Percentiles rank a stretch among this genome's conserved stretches.
Conservation (phyloP, 2,888 invertebrate species). For the Drosophila vallismaia region DNA sequence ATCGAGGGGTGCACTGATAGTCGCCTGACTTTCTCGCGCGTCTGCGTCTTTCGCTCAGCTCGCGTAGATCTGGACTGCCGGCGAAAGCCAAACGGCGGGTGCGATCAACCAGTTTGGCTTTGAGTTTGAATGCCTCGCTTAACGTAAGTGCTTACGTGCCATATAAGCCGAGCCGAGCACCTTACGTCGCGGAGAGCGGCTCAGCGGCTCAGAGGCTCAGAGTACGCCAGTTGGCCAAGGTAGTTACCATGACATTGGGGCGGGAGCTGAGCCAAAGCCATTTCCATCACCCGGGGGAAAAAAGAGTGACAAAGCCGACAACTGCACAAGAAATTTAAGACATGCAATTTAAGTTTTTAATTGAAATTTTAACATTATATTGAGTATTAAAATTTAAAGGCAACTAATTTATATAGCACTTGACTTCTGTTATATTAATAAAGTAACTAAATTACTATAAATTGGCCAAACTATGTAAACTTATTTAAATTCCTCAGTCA, state of each 20-base stretch:
- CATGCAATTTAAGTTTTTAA: neutral
- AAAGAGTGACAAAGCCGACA: neutral
- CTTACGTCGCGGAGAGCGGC: slow-evolving; percentile 28
- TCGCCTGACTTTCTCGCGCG: slow-evolving; percentile 29
- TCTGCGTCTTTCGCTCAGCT: slow-evolving; percentile 63
- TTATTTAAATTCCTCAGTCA: neutral
- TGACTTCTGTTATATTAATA: too few relatives aligned
- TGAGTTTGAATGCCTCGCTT: slow-evolving; percentile 12
- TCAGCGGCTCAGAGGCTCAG: slow-evolving; percentile 18
- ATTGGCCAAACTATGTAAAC: neutral
- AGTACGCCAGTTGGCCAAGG: slow-evolving; percentile 35
- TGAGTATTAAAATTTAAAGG: neutral
- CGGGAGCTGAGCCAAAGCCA: neutral
- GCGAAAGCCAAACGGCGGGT: slow-evolving; percentile 74
- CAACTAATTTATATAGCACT: neutral
- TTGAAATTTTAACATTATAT: neutral
- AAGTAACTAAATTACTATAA: too few relatives aligned
- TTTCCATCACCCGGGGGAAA: slow-evolving; percentile 7
- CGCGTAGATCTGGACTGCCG: slow-evolving; percentile 70
- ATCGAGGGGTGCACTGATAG: slow-evolving; percentile 36
- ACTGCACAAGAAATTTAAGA: neutral
- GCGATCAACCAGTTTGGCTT: slow-evolving; percentile 71
- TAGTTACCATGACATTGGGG: slow-evolving; percentile 3
- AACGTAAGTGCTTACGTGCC: slow-evolving; percentile 57
- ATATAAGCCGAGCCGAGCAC: neutral